Evolutionary conservation across 2,797 vertebrate species (phyloP), one percentile per base, ranked within the genome.

Genomic region (Malurus leucopterus): DNA sequence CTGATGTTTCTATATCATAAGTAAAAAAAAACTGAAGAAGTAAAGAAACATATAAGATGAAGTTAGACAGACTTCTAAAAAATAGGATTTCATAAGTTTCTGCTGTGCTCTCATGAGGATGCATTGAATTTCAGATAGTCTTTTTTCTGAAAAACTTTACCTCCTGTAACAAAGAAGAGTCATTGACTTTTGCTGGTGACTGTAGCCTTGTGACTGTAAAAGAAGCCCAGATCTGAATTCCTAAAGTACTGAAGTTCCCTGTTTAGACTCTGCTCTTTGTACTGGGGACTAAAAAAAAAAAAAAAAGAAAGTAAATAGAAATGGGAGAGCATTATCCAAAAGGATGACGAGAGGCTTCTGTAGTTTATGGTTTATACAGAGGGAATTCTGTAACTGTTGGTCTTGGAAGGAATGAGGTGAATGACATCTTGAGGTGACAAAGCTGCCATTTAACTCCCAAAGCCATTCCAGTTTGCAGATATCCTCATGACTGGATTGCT

Each of bases 401-500:
- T 11, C 49, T 55, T 82, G n/a, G 29, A 76, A 79, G 65, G 58
- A 84, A 59, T 38, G 6, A 89, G 55, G 43, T 24, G 4, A 90
- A 32, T 49, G 23, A 24, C 3, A 2, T 22, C 23, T 24, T 55
- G 51, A 24, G 0, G 0, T 76, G 57, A 22, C 26, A 54, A 34
- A 44, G 49, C 36, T 89, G 23, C 46, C 19, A 2, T 78, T 76
- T 59, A 44, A 53, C 8, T 63, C 27, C 50, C 57, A 55, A 30
- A 29, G 7, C 36, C 2, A 1, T 43, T 19, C 21, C 62, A 44
- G 8, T 21, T 49, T 72, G 43, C 70, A 74, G 47, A 32, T 21
- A 32, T 43, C 18, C 38, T 80, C 19, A 18, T 0, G 2, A 30
- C 9, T 0, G 0, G 14, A 24, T 13, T 0, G 0, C 27, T 27